Evolutionary conservation across 2,113 vertebrate species (phyloP).

Genomic region (Trogon surrucura): DNA sequence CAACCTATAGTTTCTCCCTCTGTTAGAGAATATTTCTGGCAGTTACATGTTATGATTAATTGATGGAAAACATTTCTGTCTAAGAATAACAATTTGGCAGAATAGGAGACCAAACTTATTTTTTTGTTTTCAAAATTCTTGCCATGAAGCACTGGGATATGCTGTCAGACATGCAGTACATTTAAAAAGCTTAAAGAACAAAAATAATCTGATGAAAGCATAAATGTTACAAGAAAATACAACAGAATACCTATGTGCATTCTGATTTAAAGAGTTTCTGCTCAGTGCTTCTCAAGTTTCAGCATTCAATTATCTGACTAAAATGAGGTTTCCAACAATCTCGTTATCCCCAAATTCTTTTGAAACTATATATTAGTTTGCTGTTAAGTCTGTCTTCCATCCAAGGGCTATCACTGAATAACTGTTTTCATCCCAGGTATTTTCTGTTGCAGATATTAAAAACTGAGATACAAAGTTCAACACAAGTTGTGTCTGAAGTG

Average conservation of each 20-base stretch:
- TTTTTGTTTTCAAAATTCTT: background rate
- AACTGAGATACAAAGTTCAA: background rate
- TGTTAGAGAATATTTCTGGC: background rate
- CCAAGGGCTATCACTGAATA: background rate
- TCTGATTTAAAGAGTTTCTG: background rate
- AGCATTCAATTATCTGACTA: background rate
- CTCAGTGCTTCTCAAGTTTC: background rate
- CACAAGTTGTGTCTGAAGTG: background rate
- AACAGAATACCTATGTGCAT: background rate
- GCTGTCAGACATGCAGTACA: background rate
- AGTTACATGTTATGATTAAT: background rate
- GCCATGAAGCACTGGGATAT: background rate
- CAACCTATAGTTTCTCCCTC: background rate
- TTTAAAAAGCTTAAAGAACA: background rate
- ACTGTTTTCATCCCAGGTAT: background rate
- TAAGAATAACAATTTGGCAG: background rate
- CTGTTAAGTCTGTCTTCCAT: background rate
- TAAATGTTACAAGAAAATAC: background rate
- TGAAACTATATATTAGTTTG: background rate
- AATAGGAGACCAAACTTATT: background rate
- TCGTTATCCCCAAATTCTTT: background rate
- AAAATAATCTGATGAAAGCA: background rate
- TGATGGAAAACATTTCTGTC: background rate
- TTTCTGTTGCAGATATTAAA: background rate
- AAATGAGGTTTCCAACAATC: background rate